phyloP scores from a whole-genome alignment of 2,888 invertebrate genomes.

The Apotomis capreana region DNA sequence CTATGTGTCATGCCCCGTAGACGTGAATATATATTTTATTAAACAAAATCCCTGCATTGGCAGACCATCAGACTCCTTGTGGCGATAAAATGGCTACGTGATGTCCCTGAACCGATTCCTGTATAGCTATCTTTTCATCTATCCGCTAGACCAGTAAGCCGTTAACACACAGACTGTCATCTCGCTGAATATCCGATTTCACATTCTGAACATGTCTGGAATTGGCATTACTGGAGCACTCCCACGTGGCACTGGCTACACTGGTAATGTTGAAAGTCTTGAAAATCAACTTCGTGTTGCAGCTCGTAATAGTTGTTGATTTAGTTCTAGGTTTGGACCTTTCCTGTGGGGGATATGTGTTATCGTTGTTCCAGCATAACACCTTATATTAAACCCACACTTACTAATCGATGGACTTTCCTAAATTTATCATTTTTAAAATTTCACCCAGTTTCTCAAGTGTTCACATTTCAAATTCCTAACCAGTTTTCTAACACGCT shows the following conservation, averaged over 20 bases:
- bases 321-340: constrained; percentile 2
- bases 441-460: too few species aligned
- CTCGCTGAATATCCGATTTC: constrained; percentile 71
- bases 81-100: constrained; percentile 78
- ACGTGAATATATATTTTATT: constrained; percentile 42
- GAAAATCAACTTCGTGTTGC: constrained; percentile 47
- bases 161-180: constrained; percentile 73
- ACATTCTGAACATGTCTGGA: constrained; percentile 69
- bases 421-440: too few species aligned
- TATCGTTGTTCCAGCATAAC: too few species aligned
- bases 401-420: too few species aligned
- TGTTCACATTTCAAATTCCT: too few species aligned
- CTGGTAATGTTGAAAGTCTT: constrained; percentile 50
- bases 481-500: too few species aligned
- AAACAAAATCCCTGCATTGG: constrained; percentile 42
- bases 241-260: constrained; percentile 57
- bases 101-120: constrained; percentile 67
- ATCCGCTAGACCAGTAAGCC: constrained; percentile 56
- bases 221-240: constrained; percentile 72
- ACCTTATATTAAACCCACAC: too few species aligned
- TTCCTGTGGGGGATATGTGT: background rate
- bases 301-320: constrained; percentile 22
- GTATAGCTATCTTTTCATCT: constrained; percentile 71
- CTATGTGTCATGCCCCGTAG: background rate
- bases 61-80: constrained; percentile 60